These are phyloP conservation scores for Lasioglossum oenotherae DNA, from an alignment of 2,888 invertebrate species.

Conservation along the genomic window DNA sequence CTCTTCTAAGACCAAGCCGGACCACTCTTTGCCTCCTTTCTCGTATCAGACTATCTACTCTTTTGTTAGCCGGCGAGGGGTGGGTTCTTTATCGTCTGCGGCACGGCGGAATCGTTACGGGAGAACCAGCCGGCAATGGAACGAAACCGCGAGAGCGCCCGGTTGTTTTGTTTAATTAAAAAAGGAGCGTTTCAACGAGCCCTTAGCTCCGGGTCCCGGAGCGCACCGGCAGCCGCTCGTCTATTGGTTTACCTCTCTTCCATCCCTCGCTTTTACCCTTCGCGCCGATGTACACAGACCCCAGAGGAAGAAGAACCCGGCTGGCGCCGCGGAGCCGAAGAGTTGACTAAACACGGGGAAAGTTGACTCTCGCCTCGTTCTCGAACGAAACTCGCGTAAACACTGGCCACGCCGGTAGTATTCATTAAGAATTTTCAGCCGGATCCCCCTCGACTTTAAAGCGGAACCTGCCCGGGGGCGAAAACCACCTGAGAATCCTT, in stretches of 20 bases:
- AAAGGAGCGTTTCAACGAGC: constrained; percentile 42
- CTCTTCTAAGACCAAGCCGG: background rate
- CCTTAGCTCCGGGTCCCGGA: constrained; percentile 23
- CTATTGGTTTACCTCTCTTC: constrained; percentile 72
- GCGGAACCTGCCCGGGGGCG: constrained; percentile 1
- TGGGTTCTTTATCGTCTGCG: constrained; percentile 7
- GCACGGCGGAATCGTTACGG: constrained; percentile 5
- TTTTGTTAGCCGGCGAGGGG: background rate
- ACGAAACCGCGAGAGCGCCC: constrained; percentile 59
- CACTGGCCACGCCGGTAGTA: constrained; percentile 30
- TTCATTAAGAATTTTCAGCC: constrained; percentile 44
- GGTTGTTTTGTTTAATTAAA: constrained; percentile 72
- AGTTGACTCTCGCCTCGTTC: constrained; percentile 59
- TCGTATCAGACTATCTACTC: constrained; percentile 7
- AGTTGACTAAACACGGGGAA: constrained; percentile 67
- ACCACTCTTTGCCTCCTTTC: background rate
- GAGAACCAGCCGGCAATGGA: background rate
- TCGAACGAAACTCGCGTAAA: constrained; percentile 44
- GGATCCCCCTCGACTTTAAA: constrained; percentile 28
- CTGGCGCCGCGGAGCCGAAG: constrained; percentile 53
- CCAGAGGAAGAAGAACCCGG: constrained; percentile 48
- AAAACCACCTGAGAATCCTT: background rate
- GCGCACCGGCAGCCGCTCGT: constrained; percentile 38
- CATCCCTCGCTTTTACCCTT: constrained; percentile 48
- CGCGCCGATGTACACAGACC: constrained; percentile 55